Conservation (phyloP, 2,797 vertebrate genomes). For the Euphonia xanthogaster region DNA sequence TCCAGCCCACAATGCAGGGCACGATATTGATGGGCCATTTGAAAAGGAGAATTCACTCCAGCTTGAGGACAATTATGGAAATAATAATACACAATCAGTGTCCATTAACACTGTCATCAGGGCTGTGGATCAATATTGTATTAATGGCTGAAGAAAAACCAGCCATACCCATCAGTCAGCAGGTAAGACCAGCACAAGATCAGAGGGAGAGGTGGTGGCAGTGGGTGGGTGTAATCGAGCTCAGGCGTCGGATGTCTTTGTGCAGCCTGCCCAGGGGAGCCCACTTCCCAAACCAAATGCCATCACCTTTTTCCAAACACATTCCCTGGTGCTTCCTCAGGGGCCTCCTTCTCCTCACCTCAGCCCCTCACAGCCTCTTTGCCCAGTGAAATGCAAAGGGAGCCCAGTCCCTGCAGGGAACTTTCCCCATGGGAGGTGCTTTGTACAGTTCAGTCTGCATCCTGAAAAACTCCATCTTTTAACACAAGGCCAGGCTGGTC, state of each 20-base stretch:
- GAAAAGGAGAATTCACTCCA: constrained; percentile 62
- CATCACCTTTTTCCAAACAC: background rate
- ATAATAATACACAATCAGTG: constrained; percentile 68
- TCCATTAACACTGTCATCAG: constrained; percentile 47
- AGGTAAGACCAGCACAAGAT: background rate
- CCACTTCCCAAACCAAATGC: background rate
- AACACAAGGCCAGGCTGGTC: background rate
- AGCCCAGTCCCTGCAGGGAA: background rate
- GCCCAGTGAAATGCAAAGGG: background rate
- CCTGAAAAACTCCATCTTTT: background rate
- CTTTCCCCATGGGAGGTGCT: background rate
- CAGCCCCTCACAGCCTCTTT: background rate
- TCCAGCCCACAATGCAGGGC: background rate
- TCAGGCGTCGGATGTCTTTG: background rate
- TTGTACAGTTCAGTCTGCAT: background rate
- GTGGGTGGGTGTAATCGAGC: background rate
- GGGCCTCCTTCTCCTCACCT: background rate
- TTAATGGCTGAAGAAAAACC: constrained; percentile 56
- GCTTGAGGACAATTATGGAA: constrained; percentile 64
- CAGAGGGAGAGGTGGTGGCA: background rate
- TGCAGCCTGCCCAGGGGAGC: background rate
- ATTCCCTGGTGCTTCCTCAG: background rate
- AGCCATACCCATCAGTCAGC: background rate
- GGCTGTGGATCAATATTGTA: constrained; percentile 40
- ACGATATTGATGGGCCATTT: constrained; percentile 2